Evolutionary conservation across 2,888 invertebrate genomes (phyloP), one percentile per base, ranked within the genome.

Genomic region (Macaria notata): DNA sequence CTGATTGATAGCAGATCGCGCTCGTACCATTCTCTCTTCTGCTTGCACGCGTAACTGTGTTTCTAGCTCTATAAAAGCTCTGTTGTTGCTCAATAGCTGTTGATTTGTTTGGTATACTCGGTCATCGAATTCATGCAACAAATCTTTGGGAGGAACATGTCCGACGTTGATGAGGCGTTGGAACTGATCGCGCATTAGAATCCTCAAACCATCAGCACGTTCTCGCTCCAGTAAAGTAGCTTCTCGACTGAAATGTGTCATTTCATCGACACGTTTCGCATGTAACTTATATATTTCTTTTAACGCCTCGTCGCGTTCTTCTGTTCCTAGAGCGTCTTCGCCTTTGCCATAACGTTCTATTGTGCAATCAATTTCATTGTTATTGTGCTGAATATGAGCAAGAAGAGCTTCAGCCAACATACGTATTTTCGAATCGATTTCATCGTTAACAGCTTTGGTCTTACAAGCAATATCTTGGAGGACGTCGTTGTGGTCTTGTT

Each of bases 101-200:
- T 88, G 85, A 68, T 89, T 89, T 4, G 85, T 75, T 52, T 82
- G 83, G 63, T 83, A 86, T n/a, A 79, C 78, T 30, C 70, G 76
- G 49, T 81, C 75, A 70, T 89, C 88, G 61, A 88, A 87, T 46
- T 86, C 80, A 49, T 86, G 81, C 9, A 88, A 62, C 49, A 88
- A 67, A 19, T 83, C 77, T 68, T 79, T 81, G 0, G 85, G 86
- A 30, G 82, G 63, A 56, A 61, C 69, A 53, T 83, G 76, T 3
- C 83, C 88, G 49, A 83, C 64, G 31, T 69, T 63, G 9, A 88
- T 68, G 3, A 86, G 65, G 8, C 70, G 72, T 53, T 83, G 82
- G 63, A 88, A 89, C 48, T 86, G 64, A 45, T 79, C 71, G 43
- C 81, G 79, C 9, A 89, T 63, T n/a, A 84, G 52, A 9, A 66